Evolutionary conservation across 2,113 vertebrate genomes (phyloP), one percentile per base, ranked within the genome.

Genomic region (Aspidoscelis tigris): DNA sequence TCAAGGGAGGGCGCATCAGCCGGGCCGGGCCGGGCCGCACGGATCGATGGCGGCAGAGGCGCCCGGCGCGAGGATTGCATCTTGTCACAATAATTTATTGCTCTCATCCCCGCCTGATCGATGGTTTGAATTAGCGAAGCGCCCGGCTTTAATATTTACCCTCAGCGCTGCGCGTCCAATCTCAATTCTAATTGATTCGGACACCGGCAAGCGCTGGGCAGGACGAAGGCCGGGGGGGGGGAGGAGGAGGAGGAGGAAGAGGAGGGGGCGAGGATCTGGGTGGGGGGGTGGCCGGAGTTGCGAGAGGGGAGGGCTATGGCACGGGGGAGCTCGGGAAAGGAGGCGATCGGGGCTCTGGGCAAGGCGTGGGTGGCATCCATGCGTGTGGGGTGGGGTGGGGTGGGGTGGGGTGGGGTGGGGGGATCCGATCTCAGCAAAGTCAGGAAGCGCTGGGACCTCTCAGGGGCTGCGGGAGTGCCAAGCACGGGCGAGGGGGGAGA

Each of bases 41-140:
- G 97, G 97, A 98, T 98, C 97, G 90, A 94, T 95, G 75, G 50
- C 8, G 75, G 96, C 97, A 97, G 97, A 97, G 97, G 96, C 96
- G 97, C 96, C 94, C 94, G 96, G 97, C 95, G 96, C 80, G 96
- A 97, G 97, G 97, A 98, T 98, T 97, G 97, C 97, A 98, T 98
- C 97, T 98, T 98, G 98, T 98, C 98, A 98, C 98, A 97, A 98
- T 98, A 98, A 98, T 98, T 98, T 98, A 98, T 98, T 97, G 97
- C 98, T 97, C 97, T 98, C 98, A 98, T 98, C 97, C 97, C 81
- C 94, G 93, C 94, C 97, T 98, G 98, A 98, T 98, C 97, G 97
- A 98, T 98, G 97, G 96, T 95, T 96, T 97, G 97, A 97, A 98
- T 98, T 98, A 98, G 98, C 95, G 95, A 95, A 94, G 95, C 89